These are phyloP conservation scores for Achatina immaculata DNA, from an alignment of 1,140 invertebrate genomes.

Conservation along the genomic window DNA sequence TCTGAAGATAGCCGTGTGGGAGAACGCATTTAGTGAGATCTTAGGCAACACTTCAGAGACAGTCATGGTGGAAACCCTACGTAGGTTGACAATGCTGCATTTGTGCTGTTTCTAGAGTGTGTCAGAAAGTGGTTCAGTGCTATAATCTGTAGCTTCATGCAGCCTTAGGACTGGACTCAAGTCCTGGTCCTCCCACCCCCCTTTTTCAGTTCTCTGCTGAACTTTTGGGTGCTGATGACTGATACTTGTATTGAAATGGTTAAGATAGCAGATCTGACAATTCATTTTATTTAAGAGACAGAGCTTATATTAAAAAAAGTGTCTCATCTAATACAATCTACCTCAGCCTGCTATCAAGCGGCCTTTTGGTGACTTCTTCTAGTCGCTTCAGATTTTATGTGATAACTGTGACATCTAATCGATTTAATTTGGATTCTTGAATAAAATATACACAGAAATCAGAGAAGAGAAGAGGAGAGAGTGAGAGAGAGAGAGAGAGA, in stretches of 20 bases:
- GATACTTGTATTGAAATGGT: background rate
- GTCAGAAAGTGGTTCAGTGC: background rate
- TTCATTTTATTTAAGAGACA: no score
- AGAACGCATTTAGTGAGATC: background rate
- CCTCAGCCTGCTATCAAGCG: no score
- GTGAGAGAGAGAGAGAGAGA: no score
- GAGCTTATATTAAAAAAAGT: no score
- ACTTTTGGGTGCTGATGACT: background rate
- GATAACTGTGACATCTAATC: no score
- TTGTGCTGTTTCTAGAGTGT: background rate
- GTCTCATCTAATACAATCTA: no score
- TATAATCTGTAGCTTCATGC: background rate
- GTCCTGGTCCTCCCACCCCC: background rate
- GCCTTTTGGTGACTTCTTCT: no score
- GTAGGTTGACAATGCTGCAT: constrained; percentile 19
- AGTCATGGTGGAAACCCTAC: constrained; percentile 14
- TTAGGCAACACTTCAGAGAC: constrained; percentile 37
- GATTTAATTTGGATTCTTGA: no score
- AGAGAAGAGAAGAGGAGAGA: no score
- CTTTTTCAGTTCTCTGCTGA: background rate
- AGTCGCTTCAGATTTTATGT: no score
- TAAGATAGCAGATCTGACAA: no score
- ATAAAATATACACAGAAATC: no score
- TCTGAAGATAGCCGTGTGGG: constrained; percentile 36
- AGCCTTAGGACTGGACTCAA: background rate